Base-by-base conservation (phyloP, 2,113 vertebrate species). In the Bagarius yarrelli region DNA sequence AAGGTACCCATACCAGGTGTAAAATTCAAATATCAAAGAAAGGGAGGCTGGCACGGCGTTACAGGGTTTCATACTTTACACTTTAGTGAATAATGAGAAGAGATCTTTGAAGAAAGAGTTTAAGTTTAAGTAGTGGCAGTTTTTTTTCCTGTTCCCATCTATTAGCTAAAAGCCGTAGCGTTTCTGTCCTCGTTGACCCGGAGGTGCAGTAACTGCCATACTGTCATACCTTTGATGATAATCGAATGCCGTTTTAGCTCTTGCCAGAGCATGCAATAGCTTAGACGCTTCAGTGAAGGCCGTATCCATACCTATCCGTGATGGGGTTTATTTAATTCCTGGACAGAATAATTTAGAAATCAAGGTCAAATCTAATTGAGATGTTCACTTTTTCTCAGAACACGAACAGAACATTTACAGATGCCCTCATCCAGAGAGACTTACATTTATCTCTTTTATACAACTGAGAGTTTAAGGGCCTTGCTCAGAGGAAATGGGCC, bases 1-100 rank as follows among this genome's bases (percentile, higher is more conserved):
- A 85, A 85, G 59, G 86, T 89, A 86, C 87, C 86, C 86, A 36
- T 86, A 92, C 89, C 92, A 92, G 91, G 91, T 92, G 90, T 89
- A 93, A 89, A 87, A 88, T 89, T 90, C 91, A 76, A 75, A 84
- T 81, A 77, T 85, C 88, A 85, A 90, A 90, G 87, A 66, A 71
- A 83, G 88, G 84, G 85, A 89, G 86, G 83, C 87, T 90, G 92
- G 91, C 90, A 91, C 89, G 44, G 30, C 57, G 64, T 71, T 56
- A 32, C n/a, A 76, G 40, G 55, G 71, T 80, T 53, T 71, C 56
- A 63, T 50, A 60, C 53, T 36, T 70, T 44, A 61, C 44, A 69
- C 78, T 60, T 78, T 78, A 16, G 50, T 55, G 55, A 71, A 36
- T 57, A 80, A 72, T 52, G 53, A 79, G 23, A 34, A 34, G 21